These are phyloP conservation scores for Oreochromis tanganicae DNA, from an alignment of 2,113 vertebrate genomes.

Conservation along the genomic window DNA sequence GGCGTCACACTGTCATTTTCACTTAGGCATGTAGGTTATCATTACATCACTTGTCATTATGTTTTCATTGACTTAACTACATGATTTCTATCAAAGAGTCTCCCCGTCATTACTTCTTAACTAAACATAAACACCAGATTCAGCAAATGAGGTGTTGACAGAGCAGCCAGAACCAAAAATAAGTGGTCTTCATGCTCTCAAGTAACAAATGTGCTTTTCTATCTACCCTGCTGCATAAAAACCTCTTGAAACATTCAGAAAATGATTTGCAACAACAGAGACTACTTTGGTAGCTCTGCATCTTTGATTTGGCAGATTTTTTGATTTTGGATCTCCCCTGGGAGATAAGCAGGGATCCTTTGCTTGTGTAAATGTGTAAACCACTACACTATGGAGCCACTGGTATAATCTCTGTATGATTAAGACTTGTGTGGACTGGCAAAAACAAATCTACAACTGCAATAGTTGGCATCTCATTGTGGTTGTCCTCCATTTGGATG, in stretches of 20 bases:
- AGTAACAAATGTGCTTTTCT: background rate
- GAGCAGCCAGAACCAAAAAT: background rate
- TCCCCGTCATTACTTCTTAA: background rate
- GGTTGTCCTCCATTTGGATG: background rate
- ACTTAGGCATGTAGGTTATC: background rate
- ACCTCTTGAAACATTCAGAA: background rate
- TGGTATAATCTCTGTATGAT: background rate
- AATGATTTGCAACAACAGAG: background rate
- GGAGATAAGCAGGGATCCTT: background rate
- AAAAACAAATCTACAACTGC: background rate
- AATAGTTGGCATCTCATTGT: background rate
- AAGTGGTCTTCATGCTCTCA: background rate
- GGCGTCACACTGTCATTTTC: background rate
- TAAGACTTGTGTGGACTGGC: background rate
- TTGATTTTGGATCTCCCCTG: accelerated
- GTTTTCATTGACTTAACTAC: background rate
- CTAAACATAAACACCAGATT: background rate
- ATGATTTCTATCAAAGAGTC: background rate
- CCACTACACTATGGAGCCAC: background rate
- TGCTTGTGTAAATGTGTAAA: background rate
- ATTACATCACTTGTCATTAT: background rate
- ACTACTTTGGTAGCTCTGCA: background rate
- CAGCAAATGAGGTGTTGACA: background rate
- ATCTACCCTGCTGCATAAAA: background rate
- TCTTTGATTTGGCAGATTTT: background rate